Percentiles rank a stretch among this genome's conserved stretches.
Conservation (phyloP, 2,113 vertebrate species). For the Seriola dumerili region DNA sequence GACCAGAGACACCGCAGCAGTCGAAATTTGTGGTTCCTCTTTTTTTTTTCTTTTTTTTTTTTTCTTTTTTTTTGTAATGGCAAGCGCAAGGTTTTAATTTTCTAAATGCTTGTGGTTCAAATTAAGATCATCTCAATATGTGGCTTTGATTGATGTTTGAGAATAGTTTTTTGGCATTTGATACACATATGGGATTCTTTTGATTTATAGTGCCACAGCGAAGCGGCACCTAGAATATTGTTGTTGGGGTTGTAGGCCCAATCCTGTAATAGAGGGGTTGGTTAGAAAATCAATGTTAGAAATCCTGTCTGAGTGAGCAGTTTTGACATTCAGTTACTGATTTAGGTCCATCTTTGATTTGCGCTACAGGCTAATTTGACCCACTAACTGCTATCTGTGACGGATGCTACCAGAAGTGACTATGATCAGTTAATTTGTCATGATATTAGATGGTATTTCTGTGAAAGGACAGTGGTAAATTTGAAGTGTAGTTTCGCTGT, state of each 20-base stretch:
- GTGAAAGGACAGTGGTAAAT: conserved; percentile 41
- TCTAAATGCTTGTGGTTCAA: conserved; percentile 83
- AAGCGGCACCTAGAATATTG: conserved; percentile 70
- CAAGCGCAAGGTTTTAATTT: conserved; percentile 85
- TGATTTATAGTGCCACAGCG: conserved; percentile 76
- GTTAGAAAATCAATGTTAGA: conserved; percentile 72
- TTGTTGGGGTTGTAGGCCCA: conserved; percentile 66
- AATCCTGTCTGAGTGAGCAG: conserved; percentile 42
- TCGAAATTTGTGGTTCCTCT: conserved; percentile 77
- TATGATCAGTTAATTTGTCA: conserved; percentile 33
- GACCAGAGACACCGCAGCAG: conserved; percentile 71
- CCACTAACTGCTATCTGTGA: conserved; percentile 24
- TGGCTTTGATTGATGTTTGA: conserved; percentile 83
- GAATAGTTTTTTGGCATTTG: conserved; percentile 81
- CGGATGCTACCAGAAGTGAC: conserved; percentile 29
- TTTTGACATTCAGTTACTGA: conserved; percentile 47
- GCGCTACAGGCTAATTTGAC: conserved; percentile 28
- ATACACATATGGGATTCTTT: conserved; percentile 74
- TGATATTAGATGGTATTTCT: conserved; percentile 38
- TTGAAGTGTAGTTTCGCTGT: conserved; percentile 40
- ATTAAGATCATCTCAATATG: conserved; percentile 85
- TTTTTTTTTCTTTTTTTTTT: conserved; percentile 16
- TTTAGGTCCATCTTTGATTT: conserved; percentile 47
- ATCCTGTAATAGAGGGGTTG: conserved; percentile 72
- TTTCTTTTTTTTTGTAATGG: conserved; percentile 53